Percentiles rank a stretch among this genome's conserved stretches.
These are phyloP conservation scores for Papilio polytes DNA, from an alignment of 1,140 invertebrate species.

Conservation along the genomic window DNA sequence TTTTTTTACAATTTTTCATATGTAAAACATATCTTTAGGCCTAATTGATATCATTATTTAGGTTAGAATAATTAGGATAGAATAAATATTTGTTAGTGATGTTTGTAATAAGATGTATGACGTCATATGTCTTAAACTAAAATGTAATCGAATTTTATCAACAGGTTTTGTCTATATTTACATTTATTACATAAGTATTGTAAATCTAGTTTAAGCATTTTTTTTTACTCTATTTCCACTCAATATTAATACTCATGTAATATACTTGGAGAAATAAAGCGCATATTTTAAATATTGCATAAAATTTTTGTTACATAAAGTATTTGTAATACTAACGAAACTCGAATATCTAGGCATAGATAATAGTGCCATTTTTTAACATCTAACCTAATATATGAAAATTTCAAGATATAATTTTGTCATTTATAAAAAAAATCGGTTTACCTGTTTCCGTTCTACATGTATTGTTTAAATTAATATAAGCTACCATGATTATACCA, in stretches of 20 bases:
- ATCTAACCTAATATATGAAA: not conserved
- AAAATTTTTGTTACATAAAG: too few species aligned
- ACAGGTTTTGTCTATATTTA: conserved; percentile 21
- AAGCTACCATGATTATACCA: not conserved
- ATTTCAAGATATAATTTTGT: not conserved
- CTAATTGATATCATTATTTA: not conserved
- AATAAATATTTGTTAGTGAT: not conserved
- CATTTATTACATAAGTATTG: not conserved
- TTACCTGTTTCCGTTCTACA: not conserved
- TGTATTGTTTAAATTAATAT: not conserved
- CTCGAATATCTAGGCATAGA: not conserved
- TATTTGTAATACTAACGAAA: too few species aligned
- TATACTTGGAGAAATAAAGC: not conserved
- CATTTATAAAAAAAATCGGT: not conserved
- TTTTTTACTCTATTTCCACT: conserved; percentile 3
- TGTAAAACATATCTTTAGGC: conserved; percentile 7
- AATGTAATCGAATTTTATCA: conserved; percentile 22
- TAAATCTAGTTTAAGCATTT: not conserved
- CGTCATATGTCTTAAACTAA: not conserved
- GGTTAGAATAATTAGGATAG: not conserved
- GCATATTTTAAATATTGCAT: not conserved
- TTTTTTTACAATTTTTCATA: not conserved
- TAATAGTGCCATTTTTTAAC: not conserved
- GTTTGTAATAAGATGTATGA: not conserved
- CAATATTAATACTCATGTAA: not conserved